These are phyloP conservation scores for Zaprionus vittiger DNA, from an alignment of 1,140 invertebrate species.

Conservation along the genomic window DNA sequence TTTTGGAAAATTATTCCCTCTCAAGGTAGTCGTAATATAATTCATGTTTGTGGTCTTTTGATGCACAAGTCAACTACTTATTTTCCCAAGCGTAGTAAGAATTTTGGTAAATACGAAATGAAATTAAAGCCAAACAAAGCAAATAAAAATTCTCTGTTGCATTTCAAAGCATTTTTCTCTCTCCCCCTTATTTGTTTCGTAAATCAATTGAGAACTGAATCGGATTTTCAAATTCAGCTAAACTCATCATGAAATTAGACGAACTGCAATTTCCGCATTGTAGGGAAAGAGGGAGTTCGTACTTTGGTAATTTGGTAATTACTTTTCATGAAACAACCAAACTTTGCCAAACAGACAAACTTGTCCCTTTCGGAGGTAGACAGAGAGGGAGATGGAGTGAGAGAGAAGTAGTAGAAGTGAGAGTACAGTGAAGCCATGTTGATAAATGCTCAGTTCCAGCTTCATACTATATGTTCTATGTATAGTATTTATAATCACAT, in stretches of 20 bases:
- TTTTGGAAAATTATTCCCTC: too few species aligned
- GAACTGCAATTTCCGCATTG: slow-evolving; percentile 1
- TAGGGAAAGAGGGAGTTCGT: not conserved
- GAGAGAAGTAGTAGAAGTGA: too few species aligned
- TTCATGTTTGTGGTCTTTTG: not conserved
- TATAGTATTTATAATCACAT: not conserved
- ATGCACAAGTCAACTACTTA: not conserved
- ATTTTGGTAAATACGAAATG: not conserved
- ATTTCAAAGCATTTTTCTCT: not conserved
- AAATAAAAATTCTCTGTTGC: not conserved
- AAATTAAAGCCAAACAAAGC: not conserved
- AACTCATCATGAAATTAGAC: slow-evolving; percentile 2
- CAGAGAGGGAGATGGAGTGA: not conserved
- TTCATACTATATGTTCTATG: not conserved
- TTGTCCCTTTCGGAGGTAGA: not conserved
- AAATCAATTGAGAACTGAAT: not conserved
- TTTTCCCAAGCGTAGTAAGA: not conserved
- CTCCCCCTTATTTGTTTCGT: not conserved
- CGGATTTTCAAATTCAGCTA: not conserved
- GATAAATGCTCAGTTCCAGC: not conserved
- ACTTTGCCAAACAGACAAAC: slow-evolving; percentile 1
- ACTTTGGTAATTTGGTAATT: slow-evolving; percentile 7
- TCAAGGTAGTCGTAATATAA: too few species aligned
- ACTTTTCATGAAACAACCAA: not conserved
- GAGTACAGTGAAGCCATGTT: not conserved